A percentile compares a stretch with the other conserved stretches of the same genome.
phyloP scores from a whole-genome alignment of 2,113 vertebrate species.

The Heterochromis multidens region DNA sequence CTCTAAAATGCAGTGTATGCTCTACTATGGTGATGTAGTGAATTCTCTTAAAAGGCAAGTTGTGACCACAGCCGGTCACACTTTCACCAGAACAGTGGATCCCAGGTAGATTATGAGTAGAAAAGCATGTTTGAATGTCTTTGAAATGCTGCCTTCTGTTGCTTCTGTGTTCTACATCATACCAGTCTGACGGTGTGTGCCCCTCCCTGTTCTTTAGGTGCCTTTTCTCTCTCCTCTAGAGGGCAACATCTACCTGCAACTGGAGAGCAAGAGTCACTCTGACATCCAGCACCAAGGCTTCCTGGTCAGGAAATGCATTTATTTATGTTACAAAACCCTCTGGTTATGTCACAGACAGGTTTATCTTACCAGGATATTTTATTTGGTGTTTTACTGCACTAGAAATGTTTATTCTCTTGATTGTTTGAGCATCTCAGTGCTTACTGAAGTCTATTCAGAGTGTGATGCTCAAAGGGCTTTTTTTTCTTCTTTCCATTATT shows the following conservation, averaged over 20 bases:
- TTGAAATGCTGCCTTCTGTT: background rate
- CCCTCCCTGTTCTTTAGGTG: conserved; percentile 59
- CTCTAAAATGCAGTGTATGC: background rate
- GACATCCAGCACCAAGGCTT: conserved; percentile 75
- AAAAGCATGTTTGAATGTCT: background rate
- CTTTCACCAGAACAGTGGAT: background rate
- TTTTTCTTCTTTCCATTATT: no score
- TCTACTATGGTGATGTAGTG: no score
- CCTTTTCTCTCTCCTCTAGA: conserved; percentile 82
- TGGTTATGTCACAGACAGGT: background rate
- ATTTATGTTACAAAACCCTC: background rate
- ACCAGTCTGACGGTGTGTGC: background rate
- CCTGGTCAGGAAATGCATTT: conserved; percentile 65
- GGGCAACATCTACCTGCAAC: conserved; percentile 75
- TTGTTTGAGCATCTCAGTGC: no score
- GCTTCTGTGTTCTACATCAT: background rate
- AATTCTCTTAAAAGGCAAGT: no score
- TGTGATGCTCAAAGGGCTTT: no score
- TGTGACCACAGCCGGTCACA: background rate
- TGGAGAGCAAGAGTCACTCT: conserved; percentile 74
- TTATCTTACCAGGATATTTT: background rate
- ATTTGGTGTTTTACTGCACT: background rate
- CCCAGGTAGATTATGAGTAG: background rate
- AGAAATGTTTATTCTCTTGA: no score
- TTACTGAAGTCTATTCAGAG: no score